Conservation (phyloP, 2,113 vertebrate species). For the Zootoca vivipara region DNA sequence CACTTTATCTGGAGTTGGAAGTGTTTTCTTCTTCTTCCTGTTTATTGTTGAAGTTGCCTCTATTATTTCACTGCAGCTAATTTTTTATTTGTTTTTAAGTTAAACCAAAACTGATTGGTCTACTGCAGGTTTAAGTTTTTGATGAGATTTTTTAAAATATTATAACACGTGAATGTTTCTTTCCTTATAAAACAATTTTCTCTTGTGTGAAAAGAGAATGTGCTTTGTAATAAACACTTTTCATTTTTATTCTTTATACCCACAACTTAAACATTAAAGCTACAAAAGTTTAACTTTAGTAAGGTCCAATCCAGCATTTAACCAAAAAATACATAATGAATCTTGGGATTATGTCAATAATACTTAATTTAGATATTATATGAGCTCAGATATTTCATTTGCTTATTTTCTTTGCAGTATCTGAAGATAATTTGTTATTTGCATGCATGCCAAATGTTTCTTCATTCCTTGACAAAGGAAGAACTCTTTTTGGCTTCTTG, state of each 20-base stretch:
- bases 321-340: neutral
- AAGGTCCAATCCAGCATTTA: slow-evolving; percentile 14
- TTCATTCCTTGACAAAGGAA: neutral
- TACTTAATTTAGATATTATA: neutral
- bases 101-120: neutral
- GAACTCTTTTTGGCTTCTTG: slow-evolving; percentile 9
- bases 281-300: neutral
- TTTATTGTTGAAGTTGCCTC: slow-evolving; percentile 31
- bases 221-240: neutral
- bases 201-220: neutral
- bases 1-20: neutral
- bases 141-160: neutral
- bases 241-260: neutral
- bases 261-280: slow-evolving; percentile 1
- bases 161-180: neutral
- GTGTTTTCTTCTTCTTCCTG: neutral
- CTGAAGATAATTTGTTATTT: neutral
- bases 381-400: neutral
- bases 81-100: slow-evolving; percentile 17
- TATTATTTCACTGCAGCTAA: neutral
- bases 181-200: neutral
- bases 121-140: slow-evolving; percentile 8
- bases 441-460: neutral
- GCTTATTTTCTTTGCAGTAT: neutral
- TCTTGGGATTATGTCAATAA: slow-evolving; percentile 7